Evolutionary conservation across 2,888 invertebrate genomes (phyloP).

Genomic region (Campoletis raptor): DNA sequence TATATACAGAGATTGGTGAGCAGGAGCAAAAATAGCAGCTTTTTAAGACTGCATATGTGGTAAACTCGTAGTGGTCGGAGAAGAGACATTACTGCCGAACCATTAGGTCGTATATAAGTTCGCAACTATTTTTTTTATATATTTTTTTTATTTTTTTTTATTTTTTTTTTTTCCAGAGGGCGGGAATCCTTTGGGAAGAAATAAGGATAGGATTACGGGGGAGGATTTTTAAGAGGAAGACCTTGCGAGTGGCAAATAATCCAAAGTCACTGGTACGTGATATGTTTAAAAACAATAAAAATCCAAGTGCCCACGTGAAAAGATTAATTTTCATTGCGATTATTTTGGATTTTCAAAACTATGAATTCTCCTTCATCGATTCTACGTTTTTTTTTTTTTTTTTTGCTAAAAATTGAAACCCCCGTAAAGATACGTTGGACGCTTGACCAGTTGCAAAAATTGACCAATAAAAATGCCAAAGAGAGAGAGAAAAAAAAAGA

Average conservation of each 20-base stretch:
- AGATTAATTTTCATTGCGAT: too few relatives aligned
- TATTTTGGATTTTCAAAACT: too few relatives aligned
- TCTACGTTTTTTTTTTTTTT: too few relatives aligned
- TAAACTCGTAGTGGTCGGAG: constrained; percentile 61
- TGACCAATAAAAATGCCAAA: neutral
- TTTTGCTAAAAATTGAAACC: neutral
- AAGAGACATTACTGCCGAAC: constrained; percentile 70
- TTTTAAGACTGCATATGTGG: constrained; percentile 22
- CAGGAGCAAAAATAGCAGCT: constrained; percentile 40
- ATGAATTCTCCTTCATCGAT: neutral
- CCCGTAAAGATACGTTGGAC: neutral
- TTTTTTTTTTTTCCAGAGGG: constrained; percentile 1
- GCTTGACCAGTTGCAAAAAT: neutral
- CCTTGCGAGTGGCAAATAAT: constrained; percentile 12
- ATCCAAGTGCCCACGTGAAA: neutral
- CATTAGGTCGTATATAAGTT: constrained; percentile 64
- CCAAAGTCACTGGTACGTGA: neutral
- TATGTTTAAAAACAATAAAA: neutral
- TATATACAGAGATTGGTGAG: neutral
- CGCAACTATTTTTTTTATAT: constrained; percentile 22
- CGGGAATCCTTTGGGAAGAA: constrained; percentile 10
- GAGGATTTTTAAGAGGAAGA: constrained; percentile 29
- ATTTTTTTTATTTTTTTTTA: too few relatives aligned
- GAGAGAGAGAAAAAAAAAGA: neutral
- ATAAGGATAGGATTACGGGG: constrained; percentile 45